Conservation (phyloP, 2,888 invertebrate species). For the Drosophila kuntzei region DNA sequence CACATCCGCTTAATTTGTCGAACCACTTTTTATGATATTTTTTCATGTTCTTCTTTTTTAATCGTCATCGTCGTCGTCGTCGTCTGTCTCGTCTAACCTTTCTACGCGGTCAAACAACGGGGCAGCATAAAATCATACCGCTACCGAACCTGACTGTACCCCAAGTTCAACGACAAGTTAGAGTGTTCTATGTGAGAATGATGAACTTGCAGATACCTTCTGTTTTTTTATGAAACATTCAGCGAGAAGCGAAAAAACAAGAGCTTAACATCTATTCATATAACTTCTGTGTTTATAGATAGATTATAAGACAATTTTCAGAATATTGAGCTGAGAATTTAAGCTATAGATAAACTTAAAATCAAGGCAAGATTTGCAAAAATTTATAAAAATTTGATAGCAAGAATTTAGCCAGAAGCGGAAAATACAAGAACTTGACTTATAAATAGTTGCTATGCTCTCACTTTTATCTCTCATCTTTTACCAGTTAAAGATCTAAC, state of each 20-base stretch:
- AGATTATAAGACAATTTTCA: background rate
- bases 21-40: constrained; percentile 42
- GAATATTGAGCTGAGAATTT: background rate
- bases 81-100: constrained; percentile 36
- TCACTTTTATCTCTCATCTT: too few relatives aligned
- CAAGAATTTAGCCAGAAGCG: background rate
- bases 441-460: too few relatives aligned
- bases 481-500: background rate
- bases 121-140: background rate
- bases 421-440: background rate
- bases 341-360: background rate
- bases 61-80: constrained; percentile 44
- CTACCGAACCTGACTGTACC: constrained; percentile 28
- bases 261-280: background rate
- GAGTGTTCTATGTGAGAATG: background rate
- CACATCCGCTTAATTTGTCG: constrained; percentile 74
- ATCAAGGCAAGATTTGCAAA: background rate
- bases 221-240: background rate
- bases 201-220: background rate
- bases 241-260: background rate
- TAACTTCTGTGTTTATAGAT: background rate
- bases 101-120: constrained; percentile 28
- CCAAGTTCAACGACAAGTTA: constrained; percentile 23
- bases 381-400: background rate
- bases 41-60: constrained; percentile 17